Evolutionary conservation across 2,113 vertebrate genomes (phyloP).

Genomic region (Catagonus wagneri): DNA sequence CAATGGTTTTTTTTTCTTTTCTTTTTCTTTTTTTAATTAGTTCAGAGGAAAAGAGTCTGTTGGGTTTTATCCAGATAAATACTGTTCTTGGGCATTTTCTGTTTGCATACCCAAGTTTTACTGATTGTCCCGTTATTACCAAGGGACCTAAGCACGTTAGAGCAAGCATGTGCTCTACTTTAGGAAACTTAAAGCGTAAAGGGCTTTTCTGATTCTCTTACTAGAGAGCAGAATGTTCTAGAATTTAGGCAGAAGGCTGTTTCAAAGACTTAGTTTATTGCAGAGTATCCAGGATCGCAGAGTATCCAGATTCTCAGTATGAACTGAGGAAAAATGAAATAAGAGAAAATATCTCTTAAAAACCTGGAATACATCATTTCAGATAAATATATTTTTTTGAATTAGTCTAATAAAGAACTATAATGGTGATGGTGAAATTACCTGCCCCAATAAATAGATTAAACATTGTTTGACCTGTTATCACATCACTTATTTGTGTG

Average conservation of each 20-base stretch:
- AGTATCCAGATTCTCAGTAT: neutral
- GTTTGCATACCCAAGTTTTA: neutral
- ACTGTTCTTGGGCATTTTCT: neutral
- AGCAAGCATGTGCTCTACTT: neutral
- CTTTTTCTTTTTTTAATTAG: neutral
- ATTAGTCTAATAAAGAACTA: neutral
- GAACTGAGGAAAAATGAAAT: neutral
- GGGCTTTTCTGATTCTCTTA: neutral
- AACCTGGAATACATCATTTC: neutral
- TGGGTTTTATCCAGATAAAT: neutral
- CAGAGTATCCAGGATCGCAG: neutral
- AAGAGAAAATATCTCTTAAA: neutral
- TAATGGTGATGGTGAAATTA: neutral
- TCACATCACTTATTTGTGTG: neutral
- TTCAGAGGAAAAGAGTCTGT: neutral
- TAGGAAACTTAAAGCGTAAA: neutral
- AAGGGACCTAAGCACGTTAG: neutral
- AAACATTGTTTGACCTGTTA: neutral
- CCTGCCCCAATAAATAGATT: neutral
- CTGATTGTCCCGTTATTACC: neutral
- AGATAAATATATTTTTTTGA: neutral
- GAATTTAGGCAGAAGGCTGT: neutral
- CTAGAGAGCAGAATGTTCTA: neutral
- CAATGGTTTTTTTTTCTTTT: too few relatives aligned
- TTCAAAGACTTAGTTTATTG: neutral